Evolutionary conservation across 2,113 vertebrate genomes (phyloP).

Genomic region (Xenopus borealis): DNA sequence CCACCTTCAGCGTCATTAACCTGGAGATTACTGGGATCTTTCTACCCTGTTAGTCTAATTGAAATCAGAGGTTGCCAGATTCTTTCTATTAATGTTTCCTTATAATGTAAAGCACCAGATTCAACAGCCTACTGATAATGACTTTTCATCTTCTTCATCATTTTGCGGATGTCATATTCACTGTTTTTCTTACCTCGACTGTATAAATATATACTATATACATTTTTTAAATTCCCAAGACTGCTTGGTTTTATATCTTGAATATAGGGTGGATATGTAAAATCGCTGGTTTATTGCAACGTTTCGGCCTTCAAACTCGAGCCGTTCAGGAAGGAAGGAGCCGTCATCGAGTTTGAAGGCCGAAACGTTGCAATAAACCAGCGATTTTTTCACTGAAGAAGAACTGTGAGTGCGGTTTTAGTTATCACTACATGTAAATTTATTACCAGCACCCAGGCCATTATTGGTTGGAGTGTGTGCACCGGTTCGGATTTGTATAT

Average conservation of each 20-base stretch:
- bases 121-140: slow-evolving; percentile 33
- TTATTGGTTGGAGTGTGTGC: too few relatives aligned
- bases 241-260: background rate
- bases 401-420: too few relatives aligned
- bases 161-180: slow-evolving; percentile 13
- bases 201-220: background rate
- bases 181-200: background rate
- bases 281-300: too few relatives aligned
- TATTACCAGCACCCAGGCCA: too few relatives aligned
- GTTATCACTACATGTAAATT: too few relatives aligned
- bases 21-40: slow-evolving; percentile 45
- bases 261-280: too few relatives aligned
- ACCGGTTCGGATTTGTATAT: too few relatives aligned
- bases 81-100: slow-evolving; percentile 44
- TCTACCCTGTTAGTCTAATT: slow-evolving; percentile 47
- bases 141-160: slow-evolving; percentile 22
- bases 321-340: too few relatives aligned
- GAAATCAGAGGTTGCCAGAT: slow-evolving; percentile 47
- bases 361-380: too few relatives aligned
- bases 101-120: slow-evolving; percentile 39
- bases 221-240: background rate
- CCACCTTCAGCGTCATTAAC: slow-evolving; percentile 46
- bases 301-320: too few relatives aligned
- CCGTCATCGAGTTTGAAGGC: too few relatives aligned
- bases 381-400: too few relatives aligned